These are phyloP conservation scores for Leuctra nigra DNA, from an alignment of 2,888 invertebrate species.

Conservation along the genomic window DNA sequence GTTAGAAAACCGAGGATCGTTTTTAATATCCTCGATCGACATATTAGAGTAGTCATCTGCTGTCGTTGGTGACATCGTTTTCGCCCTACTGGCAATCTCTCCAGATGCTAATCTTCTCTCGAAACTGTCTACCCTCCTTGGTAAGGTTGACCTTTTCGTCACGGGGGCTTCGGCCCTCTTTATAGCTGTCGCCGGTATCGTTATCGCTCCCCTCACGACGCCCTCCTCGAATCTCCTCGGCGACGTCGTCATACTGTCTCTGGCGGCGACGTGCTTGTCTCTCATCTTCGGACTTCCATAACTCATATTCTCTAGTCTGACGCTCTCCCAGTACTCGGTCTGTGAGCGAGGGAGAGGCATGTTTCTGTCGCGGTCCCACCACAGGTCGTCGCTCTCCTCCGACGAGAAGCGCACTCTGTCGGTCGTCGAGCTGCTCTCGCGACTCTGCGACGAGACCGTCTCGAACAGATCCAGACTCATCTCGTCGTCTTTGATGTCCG, in stretches of 20 bases:
- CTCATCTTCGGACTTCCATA: neutral
- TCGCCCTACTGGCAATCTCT: neutral
- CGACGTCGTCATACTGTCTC: neutral
- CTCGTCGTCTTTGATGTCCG: slow-evolving; percentile 22
- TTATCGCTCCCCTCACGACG: slow-evolving; percentile 19
- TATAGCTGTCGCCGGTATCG: too few species aligned
- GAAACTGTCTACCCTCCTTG: too few species aligned
- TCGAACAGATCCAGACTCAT: slow-evolving; percentile 4
- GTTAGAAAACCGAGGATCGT: neutral
- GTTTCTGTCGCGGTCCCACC: neutral
- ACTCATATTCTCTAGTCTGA: slow-evolving; percentile 2
- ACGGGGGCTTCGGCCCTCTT: too few species aligned
- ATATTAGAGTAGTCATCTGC: neutral
- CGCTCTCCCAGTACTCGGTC: slow-evolving; percentile 10
- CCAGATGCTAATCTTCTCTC: too few species aligned
- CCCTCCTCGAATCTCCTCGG: slow-evolving; percentile 10
- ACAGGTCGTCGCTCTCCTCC: slow-evolving; percentile 9
- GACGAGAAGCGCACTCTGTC: slow-evolving; percentile 3
- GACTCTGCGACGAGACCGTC: neutral
- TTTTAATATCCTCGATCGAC: neutral
- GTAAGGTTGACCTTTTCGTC: too few species aligned
- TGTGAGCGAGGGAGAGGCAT: neutral
- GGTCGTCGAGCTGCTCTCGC: slow-evolving; percentile 2
- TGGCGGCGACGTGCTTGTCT: neutral
- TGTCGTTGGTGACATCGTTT: neutral